Evolutionary conservation across 2,797 vertebrate species (phyloP).

Genomic region (Mus spretus): DNA sequence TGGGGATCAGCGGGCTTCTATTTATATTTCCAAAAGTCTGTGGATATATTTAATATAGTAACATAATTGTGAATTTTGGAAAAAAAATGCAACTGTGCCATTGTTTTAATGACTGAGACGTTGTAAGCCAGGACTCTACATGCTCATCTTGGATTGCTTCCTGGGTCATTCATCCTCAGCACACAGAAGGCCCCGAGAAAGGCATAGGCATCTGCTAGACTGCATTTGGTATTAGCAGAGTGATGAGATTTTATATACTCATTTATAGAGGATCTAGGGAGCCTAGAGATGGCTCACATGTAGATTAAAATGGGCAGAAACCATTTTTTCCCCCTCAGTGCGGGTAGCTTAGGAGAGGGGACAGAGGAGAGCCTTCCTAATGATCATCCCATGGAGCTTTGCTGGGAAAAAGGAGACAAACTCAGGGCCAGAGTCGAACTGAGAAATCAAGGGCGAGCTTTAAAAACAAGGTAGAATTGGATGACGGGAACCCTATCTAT

Average conservation of each 20-base stretch:
- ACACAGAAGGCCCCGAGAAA: neutral
- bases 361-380: neutral
- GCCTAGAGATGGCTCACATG: no score
- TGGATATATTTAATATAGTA: neutral
- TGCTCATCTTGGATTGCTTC: conserved; percentile 17
- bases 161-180: neutral
- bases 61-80: conserved; percentile 49
- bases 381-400: neutral
- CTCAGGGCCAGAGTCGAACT: neutral
- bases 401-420: neutral
- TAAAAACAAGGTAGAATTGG: neutral
- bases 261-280: neutral
- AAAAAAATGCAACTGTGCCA: neutral
- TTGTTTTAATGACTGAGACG: conserved; percentile 20
- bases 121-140: neutral
- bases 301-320: conserved; percentile 8
- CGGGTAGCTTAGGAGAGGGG: neutral
- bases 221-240: neutral
- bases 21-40: neutral
- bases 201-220: neutral
- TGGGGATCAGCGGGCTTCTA: neutral
- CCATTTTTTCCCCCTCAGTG: neutral
- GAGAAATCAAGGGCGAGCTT: conserved; percentile 23
- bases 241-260: neutral
- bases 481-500: neutral